Percentiles rank a stretch among this genome's conserved stretches.
Evolutionary conservation across 2,113 vertebrate genomes (phyloP).

Genomic region (Ardeotis arabs): DNA sequence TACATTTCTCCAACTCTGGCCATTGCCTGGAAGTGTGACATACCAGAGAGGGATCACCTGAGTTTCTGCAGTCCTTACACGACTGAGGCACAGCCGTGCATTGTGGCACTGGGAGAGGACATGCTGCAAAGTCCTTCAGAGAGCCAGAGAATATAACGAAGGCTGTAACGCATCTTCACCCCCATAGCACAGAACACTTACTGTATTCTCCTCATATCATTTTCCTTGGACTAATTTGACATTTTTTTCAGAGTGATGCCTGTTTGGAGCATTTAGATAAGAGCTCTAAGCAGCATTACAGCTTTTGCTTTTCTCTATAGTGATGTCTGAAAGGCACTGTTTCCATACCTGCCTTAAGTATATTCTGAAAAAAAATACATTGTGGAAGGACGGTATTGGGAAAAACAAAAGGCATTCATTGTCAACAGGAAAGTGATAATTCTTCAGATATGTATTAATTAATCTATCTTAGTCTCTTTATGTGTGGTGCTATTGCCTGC

Average conservation of each 20-base stretch:
- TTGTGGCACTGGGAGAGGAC: neutral
- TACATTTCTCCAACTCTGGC: neutral
- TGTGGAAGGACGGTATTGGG: neutral
- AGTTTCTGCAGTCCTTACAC: neutral
- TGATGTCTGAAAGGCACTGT: neutral
- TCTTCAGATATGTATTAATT: neutral
- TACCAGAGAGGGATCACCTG: neutral
- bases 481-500: neutral
- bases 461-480: neutral
- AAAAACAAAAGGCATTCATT: neutral
- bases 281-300: neutral
- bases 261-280: neutral
- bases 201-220: neutral
- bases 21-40: rapidly evolving
- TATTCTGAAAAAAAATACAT: neutral
- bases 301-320: neutral
- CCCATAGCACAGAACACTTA: neutral
- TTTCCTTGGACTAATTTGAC: neutral
- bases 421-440: neutral
- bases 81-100: neutral
- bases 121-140: neutral
- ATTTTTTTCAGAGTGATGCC: neutral
- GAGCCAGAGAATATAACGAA: neutral
- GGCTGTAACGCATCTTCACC: neutral
- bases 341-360: neutral